Percentiles rank a stretch among this genome's conserved stretches.
These are phyloP conservation scores for Toxotes chatareus DNA, from an alignment of 2,113 vertebrate species.

Conservation along the genomic window DNA sequence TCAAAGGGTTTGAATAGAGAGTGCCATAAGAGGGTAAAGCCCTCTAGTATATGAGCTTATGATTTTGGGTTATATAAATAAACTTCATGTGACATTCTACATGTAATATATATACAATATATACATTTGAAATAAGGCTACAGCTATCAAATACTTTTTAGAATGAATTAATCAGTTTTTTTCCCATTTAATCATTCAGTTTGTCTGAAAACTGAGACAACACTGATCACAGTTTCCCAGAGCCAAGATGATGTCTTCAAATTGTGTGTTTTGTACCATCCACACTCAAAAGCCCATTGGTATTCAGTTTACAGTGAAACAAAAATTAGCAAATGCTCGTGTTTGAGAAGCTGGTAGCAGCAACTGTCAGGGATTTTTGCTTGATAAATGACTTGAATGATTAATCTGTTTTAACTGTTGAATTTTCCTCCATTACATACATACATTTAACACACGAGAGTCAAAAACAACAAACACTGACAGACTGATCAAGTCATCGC, in stretches of 20 bases:
- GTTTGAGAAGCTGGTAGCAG: neutral
- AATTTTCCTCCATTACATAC: no score
- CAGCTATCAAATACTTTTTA: neutral
- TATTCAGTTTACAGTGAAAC: neutral
- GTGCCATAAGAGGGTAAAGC: neutral
- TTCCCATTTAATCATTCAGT: neutral
- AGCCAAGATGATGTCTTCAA: neutral
- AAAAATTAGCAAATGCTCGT: neutral
- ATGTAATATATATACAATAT: neutral
- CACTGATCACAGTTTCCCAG: neutral
- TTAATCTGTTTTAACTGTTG: no score
- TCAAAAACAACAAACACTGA: neutral
- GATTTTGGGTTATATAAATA: conserved; percentile 12
- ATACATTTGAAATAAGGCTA: neutral
- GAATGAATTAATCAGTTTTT: neutral
- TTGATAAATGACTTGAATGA: no score
- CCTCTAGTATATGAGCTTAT: neutral
- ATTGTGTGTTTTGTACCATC: neutral
- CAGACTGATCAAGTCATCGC: neutral
- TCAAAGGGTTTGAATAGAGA: conserved; percentile 31
- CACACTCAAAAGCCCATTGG: neutral
- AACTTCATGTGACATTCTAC: neutral
- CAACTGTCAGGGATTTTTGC: no score
- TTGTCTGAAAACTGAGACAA: neutral
- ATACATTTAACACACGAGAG: neutral